Percentiles rank a stretch among this genome's conserved stretches.
Conservation (phyloP, 2,113 vertebrate genomes). For the Mastomys natalensis region DNA sequence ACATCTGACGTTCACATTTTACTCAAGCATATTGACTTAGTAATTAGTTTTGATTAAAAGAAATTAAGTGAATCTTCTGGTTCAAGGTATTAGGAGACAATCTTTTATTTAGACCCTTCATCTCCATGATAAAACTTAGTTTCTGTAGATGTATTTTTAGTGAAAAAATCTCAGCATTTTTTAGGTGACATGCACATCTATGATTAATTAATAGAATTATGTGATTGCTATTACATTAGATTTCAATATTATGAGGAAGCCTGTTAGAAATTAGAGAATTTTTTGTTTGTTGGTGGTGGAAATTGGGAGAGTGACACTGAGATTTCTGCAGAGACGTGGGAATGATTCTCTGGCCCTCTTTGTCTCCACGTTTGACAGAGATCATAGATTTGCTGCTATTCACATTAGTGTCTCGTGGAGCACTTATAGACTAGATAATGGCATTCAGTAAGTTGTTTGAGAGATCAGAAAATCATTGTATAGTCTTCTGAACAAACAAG, state of each 20-base stretch:
- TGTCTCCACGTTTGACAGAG: no score
- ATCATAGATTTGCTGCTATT: not conserved
- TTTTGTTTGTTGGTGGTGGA: not conserved
- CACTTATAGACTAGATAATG: not conserved
- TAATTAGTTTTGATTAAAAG: slow-evolving; percentile 2
- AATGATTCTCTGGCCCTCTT: not conserved
- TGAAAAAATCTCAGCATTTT: slow-evolving; percentile 14
- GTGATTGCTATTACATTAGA: slow-evolving; percentile 5
- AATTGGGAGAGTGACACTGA: not conserved
- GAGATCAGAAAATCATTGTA: not conserved
- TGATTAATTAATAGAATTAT: slow-evolving; percentile 13
- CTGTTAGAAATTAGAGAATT: not conserved
- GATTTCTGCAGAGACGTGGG: not conserved
- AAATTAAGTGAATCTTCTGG: slow-evolving; percentile 50
- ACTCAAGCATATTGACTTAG: not conserved
- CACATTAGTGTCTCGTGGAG: not conserved
- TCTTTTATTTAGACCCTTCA: not conserved
- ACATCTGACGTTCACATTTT: not conserved
- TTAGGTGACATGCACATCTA: not conserved
- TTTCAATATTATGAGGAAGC: slow-evolving; percentile 28
- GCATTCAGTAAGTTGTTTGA: not conserved
- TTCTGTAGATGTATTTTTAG: not conserved
- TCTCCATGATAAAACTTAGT: not conserved
- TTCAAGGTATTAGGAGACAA: not conserved
- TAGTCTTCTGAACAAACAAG: not conserved